Conservation (phyloP, 2,888 invertebrate genomes). For the Didymodactylos carnosus region DNA sequence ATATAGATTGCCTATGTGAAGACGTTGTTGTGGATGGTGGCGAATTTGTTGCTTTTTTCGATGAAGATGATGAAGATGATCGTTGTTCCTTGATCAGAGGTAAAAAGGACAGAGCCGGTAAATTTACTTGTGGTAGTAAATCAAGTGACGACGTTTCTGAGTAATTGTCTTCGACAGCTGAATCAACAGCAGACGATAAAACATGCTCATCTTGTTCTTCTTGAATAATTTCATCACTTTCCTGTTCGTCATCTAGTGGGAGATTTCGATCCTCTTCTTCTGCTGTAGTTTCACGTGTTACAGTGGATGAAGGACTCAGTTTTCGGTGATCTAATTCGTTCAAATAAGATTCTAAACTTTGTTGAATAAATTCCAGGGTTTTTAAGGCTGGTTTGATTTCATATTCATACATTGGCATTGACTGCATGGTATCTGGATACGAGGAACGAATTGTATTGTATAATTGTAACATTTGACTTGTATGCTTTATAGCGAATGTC, state of each 20-base stretch:
- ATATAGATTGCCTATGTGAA: neutral
- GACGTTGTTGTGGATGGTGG: neutral
- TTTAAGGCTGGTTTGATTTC: neutral
- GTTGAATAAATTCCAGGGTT: neutral
- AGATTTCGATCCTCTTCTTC: too few species aligned
- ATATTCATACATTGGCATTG: neutral
- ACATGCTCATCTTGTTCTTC: neutral
- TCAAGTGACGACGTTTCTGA: neutral
- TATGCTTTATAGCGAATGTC: neutral
- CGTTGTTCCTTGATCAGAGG: too few species aligned
- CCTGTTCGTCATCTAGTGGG: neutral
- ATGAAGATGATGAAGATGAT: neutral
- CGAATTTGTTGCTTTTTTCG: neutral
- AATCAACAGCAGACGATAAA: too few species aligned
- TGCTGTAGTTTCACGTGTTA: too few species aligned
- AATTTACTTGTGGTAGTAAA: neutral
- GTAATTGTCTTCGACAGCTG: neutral
- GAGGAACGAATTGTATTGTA: neutral
- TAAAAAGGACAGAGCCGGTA: too few species aligned
- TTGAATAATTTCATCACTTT: neutral
- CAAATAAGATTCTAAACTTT: neutral
- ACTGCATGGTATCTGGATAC: neutral
- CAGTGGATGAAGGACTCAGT: neutral
- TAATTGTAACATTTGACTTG: neutral
- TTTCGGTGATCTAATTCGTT: neutral